Conservation (phyloP, 1,140 invertebrate species). For the Drosophila hydei region DNA sequence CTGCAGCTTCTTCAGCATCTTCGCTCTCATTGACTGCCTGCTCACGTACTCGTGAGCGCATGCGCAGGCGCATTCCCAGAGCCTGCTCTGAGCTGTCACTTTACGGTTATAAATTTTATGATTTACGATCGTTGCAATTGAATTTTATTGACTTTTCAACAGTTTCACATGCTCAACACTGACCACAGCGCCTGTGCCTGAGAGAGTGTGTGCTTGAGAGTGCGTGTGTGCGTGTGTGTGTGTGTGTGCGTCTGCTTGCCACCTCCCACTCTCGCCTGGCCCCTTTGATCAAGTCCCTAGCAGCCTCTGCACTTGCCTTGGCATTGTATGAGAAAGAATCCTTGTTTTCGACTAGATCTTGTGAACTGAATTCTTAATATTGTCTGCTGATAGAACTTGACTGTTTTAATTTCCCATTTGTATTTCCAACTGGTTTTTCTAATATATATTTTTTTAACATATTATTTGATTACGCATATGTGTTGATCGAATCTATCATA, state of each 20-base stretch:
- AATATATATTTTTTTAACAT: too few relatives aligned
- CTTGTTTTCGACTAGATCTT: too few relatives aligned
- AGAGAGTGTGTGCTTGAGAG: not conserved
- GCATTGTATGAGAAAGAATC: too few relatives aligned
- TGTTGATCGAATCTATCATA: too few relatives aligned
- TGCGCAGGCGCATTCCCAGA: conserved; percentile 68
- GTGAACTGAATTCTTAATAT: too few relatives aligned
- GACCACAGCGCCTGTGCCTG: not conserved
- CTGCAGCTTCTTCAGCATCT: not conserved
- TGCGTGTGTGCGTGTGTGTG: not conserved
- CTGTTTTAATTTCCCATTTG: too few relatives aligned
- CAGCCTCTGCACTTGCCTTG: not conserved
- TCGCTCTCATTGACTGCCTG: conserved; percentile 38
- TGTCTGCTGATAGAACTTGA: too few relatives aligned
- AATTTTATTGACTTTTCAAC: conserved; percentile 81
- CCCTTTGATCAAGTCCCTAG: not conserved
- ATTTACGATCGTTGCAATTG: conserved; percentile 80
- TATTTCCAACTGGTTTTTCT: too few relatives aligned
- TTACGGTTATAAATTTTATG: conserved; percentile 83
- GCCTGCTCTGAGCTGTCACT: conserved; percentile 80
- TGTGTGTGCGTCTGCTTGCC: not conserved
- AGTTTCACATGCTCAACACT: conserved; percentile 62
- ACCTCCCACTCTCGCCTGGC: conserved; percentile 8
- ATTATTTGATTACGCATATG: too few relatives aligned
- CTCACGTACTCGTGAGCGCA: conserved; percentile 51